Base-by-base conservation (phyloP, 2,113 vertebrate species). In the Bungarus multicinctus region DNA sequence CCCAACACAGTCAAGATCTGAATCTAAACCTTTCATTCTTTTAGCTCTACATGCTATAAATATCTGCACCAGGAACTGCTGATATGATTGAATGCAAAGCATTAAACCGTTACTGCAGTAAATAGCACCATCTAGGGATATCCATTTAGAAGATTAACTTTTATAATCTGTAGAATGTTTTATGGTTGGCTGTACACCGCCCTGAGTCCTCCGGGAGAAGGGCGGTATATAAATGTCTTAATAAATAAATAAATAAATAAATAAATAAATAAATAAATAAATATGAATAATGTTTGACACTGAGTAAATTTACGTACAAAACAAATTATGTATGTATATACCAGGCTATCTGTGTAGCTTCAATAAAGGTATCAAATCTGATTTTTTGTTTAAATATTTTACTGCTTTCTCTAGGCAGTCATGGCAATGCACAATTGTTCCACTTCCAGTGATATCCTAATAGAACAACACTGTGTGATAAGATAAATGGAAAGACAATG, bases 111-210 rank as follows among this genome's bases (percentile, higher is more conserved):
- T 93, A 85, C 88, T 25, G 45, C 53, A 93, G 92, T 54, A 87
- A 93, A 93, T 86, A 93, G 92, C 92, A 90, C 92, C 92, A 90
- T 87, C 92, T 93, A 93, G 92, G 55, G 92, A 90, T 93, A 16
- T 57, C 52, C n/a, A 90, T 93, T 87, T 87, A 47, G 89, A 43
- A 58, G 54, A 86, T 57, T n/a, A n/a, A n/a, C n/a, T n/a, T n/a
- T n/a, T n/a, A n/a, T n/a, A n/a, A n/a, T n/a, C n/a, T n/a, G n/a
- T n/a, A n/a, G n/a, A n/a, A n/a, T n/a, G n/a, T n/a, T n/a, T n/a
- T n/a, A n/a, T n/a, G n/a, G n/a, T n/a, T n/a, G n/a, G n/a, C n/a
- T n/a, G n/a, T n/a, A n/a, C n/a, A n/a, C n/a, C n/a, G n/a, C n/a
- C n/a, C n/a, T n/a, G n/a, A n/a, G n/a, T n/a, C n/a, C n/a, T n/a